Conservation (phyloP, 2,113 vertebrate genomes). For the Pseudopipra pipra region DNA sequence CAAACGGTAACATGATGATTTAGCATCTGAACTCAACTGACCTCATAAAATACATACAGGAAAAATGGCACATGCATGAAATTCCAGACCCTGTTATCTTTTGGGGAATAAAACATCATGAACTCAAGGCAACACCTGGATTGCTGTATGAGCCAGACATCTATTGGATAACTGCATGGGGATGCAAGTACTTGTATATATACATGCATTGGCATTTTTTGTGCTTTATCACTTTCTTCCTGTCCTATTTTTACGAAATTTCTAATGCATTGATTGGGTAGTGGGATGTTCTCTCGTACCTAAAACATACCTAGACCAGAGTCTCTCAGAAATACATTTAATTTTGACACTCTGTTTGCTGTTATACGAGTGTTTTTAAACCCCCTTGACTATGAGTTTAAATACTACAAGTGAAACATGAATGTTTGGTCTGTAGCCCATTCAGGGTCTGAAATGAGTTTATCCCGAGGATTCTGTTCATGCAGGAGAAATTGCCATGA, state of each 20-base stretch:
- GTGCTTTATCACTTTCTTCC: neutral
- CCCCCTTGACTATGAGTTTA: constrained; percentile 19
- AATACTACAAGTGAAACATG: constrained; percentile 46
- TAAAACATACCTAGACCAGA: neutral
- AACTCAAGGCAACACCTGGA: neutral
- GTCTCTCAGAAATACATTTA: neutral
- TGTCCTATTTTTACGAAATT: neutral
- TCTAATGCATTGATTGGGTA: accelerated
- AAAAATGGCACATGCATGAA: neutral
- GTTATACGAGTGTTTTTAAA: constrained; percentile 3
- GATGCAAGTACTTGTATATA: neutral
- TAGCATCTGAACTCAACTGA: neutral
- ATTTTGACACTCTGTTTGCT: constrained; percentile 21
- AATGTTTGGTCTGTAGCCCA: constrained; percentile 7
- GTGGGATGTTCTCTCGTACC: neutral
- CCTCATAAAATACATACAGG: neutral
- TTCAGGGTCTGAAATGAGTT: constrained; percentile 35
- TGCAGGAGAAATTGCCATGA: constrained; percentile 65
- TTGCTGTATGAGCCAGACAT: neutral
- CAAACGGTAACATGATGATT: neutral
- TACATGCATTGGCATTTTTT: neutral
- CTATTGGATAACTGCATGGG: neutral
- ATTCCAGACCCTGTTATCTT: neutral
- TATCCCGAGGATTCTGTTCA: constrained; percentile 58
- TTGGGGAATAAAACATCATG: neutral